Percentiles rank a stretch among this genome's conserved stretches.
Conservation (phyloP, 2,113 vertebrate species). For the Opisthocomus hoazin region DNA sequence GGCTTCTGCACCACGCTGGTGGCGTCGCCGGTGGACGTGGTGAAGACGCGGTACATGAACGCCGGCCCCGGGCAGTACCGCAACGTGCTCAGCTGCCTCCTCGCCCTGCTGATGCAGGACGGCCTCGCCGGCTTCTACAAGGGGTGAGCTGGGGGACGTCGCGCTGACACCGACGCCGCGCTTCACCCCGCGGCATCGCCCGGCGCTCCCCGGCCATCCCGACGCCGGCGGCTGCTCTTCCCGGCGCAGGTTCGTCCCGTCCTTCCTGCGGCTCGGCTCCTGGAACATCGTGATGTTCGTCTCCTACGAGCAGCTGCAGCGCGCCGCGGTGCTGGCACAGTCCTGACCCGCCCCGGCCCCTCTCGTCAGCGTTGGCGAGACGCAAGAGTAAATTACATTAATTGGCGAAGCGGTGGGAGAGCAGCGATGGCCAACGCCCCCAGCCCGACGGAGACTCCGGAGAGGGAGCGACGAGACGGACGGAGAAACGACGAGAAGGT, state of each 20-base stretch:
- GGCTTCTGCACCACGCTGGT: conserved; percentile 94
- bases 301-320: conserved; percentile 91
- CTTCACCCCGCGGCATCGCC: no score
- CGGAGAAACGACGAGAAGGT: accelerated
- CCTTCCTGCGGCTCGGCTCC: conserved; percentile 87
- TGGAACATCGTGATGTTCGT: conserved; percentile 99
- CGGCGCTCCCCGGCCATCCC: no score
- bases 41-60: conserved; percentile 97
- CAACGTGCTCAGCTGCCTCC: conserved; percentile 80
- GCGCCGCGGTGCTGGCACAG: conserved; percentile 64
- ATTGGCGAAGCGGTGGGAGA: background rate
- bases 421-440: accelerated
- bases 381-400: conserved; percentile 60
- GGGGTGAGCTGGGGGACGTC: conserved; percentile 72
- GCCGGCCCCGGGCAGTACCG: conserved; percentile 78
- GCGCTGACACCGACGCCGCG: accelerated
- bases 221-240: no score
- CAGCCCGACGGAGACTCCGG: accelerated
- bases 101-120: conserved; percentile 83
- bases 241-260: conserved; percentile 82
- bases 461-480: accelerated
- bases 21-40: conserved; percentile 91
- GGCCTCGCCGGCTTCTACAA: conserved; percentile 89
- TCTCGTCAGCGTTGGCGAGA: background rate
- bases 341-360: background rate